Percentiles rank a stretch among this genome's conserved stretches.
phyloP scores from a whole-genome alignment of 2,113 vertebrate species.

The Silurus glanis region DNA sequence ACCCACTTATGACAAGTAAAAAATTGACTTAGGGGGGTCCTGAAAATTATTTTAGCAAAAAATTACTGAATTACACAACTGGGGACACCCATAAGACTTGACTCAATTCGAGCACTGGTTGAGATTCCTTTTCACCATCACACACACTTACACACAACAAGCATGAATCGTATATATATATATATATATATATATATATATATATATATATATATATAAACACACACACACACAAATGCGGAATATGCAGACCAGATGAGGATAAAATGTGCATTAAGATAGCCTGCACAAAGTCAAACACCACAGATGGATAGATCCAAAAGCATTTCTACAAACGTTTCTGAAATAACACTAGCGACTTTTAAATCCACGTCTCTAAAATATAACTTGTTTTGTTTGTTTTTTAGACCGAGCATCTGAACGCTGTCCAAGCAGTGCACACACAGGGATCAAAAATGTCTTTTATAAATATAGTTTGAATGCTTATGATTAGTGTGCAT shows the following conservation, averaged over 20 bases:
- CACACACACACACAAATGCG: too few relatives aligned
- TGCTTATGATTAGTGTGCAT: slow-evolving; percentile 9
- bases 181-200: too few relatives aligned
- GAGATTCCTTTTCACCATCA: not conserved
- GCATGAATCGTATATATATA: not conserved
- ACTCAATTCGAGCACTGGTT: too few relatives aligned
- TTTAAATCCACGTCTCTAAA: not conserved
- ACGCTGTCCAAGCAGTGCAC: not conserved
- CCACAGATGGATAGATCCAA: not conserved
- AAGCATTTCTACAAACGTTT: not conserved
- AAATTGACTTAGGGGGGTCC: too few relatives aligned
- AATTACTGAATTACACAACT: too few relatives aligned
- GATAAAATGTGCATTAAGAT: not conserved
- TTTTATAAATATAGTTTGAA: not conserved
- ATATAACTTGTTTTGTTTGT: not conserved
- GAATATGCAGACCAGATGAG: not conserved
- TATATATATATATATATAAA: too few relatives aligned
- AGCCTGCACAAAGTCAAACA: not conserved
- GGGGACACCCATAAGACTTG: too few relatives aligned
- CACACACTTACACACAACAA: not conserved
- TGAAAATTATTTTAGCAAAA: too few relatives aligned
- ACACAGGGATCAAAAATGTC: not conserved
- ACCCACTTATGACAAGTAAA: too few relatives aligned
- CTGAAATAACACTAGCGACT: not conserved
- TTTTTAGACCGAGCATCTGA: not conserved